Base-by-base conservation (phyloP, 1,140 invertebrate species). In the Adoxophyes honmai region DNA sequence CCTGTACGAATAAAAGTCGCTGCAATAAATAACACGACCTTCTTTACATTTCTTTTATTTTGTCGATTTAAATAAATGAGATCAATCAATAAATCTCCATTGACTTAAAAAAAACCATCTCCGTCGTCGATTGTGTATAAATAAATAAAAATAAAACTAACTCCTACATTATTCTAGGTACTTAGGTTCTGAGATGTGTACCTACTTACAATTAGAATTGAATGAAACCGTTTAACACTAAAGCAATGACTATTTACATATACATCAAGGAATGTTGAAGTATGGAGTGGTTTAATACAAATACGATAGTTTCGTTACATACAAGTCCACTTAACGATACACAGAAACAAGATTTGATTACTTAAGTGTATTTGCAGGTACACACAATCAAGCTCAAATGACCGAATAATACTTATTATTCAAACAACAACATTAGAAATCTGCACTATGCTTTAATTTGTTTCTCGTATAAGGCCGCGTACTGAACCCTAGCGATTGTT, bases 191-290 rank as follows among this genome's bases (percentile, higher is more conserved):
- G 21, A 28, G 21, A 28, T 48, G 42, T 48, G 15, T 48, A 48
- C 42, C 21, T 48, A 48, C 42, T 48, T 48, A 48, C 21, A 33
- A 28, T 33, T 21, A 13, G 42, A 48, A 14, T 48, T 28, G 42
- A 48, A 33, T 48, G 21, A 33, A 48, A 48, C n/a, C 10, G 42
- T 64, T 53, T 39, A 60, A 62, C 55, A 72, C 54, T 66, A 61
- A 74, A 71, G 52, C 70, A 58, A 70, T 74, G 68, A 72, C 57
- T 79, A 84, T 72, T 73, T 78, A 75, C 70, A 76, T 53, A 58
- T 60, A 63, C 59, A 58, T 58, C 59, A 57, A 62, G 78, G 78
- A 84, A 81, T 81, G 81, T 77, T 36, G 35, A 70, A 78, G 73
- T 81, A 78, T 75, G 78, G 73, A 74, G 62, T 42, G 36, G n/a